Evolutionary conservation across 30 jellyfish, hydroid and myxozoan species (phyloP).

Genomic region (Sanderia malayensis): DNA sequence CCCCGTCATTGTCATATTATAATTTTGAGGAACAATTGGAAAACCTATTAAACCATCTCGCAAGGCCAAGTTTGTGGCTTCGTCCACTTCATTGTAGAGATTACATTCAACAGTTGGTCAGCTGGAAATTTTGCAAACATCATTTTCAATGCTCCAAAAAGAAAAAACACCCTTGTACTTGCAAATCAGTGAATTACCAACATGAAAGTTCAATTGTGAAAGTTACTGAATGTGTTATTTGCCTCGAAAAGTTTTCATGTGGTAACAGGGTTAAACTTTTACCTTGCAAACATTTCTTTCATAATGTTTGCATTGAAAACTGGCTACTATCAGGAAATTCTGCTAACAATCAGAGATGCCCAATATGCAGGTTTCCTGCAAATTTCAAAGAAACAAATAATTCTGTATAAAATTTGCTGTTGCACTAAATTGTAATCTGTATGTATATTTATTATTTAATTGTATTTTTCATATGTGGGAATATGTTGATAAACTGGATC

Average conservation of each 20-base stretch:
- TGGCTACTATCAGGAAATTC: slow-evolving; percentile 64
- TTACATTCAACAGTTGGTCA: slow-evolving; percentile 48
- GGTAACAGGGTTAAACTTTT: slow-evolving; percentile 57
- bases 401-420: too few relatives aligned
- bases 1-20: slow-evolving; percentile 67
- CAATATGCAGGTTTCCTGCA: slow-evolving; percentile 95
- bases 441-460: too few relatives aligned
- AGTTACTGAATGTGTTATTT: slow-evolving; percentile 64
- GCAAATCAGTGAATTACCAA: slow-evolving; percentile 8
- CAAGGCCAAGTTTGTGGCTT: slow-evolving; percentile 92
- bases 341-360: slow-evolving; percentile 62
- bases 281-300: slow-evolving; percentile 94
- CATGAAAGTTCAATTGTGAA: slow-evolving; percentile 30
- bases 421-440: too few relatives aligned
- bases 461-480: too few relatives aligned
- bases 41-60: slow-evolving; percentile 55
- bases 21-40: slow-evolving; percentile 83
- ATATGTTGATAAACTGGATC: too few relatives aligned
- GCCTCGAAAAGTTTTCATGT: slow-evolving; percentile 74
- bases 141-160: neutral
- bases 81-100: slow-evolving; percentile 73
- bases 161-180: slow-evolving; percentile 7
- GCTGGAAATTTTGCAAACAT: slow-evolving; percentile 66
- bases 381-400: too few relatives aligned
- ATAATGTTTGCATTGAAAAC: slow-evolving; percentile 61